Evolutionary conservation across 1,140 invertebrate species (phyloP).

Genomic region (Hyles euphorbiae): DNA sequence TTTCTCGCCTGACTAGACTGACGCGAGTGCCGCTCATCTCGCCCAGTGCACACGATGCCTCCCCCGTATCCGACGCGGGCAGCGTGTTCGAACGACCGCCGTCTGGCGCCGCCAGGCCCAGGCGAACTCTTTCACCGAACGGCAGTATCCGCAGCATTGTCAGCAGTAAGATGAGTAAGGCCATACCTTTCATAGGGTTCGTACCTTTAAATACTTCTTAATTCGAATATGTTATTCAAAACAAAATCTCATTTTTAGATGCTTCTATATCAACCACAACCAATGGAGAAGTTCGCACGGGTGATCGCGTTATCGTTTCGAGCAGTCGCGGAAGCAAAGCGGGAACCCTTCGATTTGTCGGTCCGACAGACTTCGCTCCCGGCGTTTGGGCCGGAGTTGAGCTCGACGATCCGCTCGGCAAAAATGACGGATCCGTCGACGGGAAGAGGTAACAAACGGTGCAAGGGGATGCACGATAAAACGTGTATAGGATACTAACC

Average conservation of each 20-base stretch:
- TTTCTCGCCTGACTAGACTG: slow-evolving; percentile 92
- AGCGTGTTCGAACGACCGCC: slow-evolving; percentile 65
- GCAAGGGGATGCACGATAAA: no score
- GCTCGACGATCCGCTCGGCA: slow-evolving; percentile 93
- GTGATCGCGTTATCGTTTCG: slow-evolving; percentile 94
- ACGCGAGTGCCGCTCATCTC: slow-evolving; percentile 80
- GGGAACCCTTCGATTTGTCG: slow-evolving; percentile 90
- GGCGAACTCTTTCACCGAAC: slow-evolving; percentile 67
- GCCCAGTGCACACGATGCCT: slow-evolving; percentile 64
- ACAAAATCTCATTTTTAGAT: slow-evolving; percentile 59
- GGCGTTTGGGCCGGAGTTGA: slow-evolving; percentile 97
- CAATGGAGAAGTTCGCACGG: slow-evolving; percentile 82
- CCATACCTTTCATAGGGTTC: not conserved
- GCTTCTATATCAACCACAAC: slow-evolving; percentile 79
- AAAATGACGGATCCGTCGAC: slow-evolving; percentile 96
- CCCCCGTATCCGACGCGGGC: slow-evolving; percentile 61
- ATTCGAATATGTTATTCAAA: not conserved
- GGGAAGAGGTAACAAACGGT: slow-evolving; percentile 80
- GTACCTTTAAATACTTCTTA: no score
- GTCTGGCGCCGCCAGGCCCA: slow-evolving; percentile 50
- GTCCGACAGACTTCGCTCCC: slow-evolving; percentile 90
- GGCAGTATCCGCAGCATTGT: slow-evolving; percentile 70
- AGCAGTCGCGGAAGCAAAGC: slow-evolving; percentile 89
- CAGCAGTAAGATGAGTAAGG: slow-evolving; percentile 75
- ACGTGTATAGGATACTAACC: not conserved